These are phyloP conservation scores for Neria commutata DNA, from an alignment of 2,888 invertebrate genomes.

Conservation along the genomic window DNA sequence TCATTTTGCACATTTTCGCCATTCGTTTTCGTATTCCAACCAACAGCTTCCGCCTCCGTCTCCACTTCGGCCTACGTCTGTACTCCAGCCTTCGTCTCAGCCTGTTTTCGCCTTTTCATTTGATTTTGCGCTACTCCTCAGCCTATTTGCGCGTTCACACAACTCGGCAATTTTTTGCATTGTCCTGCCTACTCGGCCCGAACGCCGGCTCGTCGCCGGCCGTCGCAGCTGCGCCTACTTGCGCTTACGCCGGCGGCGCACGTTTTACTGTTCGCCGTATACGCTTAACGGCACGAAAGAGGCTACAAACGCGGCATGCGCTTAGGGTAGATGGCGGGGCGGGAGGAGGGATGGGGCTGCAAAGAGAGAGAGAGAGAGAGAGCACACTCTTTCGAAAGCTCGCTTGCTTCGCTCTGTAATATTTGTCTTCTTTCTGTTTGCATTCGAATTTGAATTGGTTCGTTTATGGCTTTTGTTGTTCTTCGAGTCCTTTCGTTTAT, in stretches of 20 bases:
- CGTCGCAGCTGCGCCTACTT: background rate
- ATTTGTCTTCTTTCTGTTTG: background rate
- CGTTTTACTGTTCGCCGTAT: constrained; percentile 3
- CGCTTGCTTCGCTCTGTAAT: background rate
- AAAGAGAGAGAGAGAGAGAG: constrained; percentile 8
- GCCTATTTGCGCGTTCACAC: constrained; percentile 4
- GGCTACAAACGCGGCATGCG: background rate
- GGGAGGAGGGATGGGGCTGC: constrained; percentile 15
- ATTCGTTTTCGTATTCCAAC: no score
- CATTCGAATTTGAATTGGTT: no score
- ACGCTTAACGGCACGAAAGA: background rate
- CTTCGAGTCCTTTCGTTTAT: no score
- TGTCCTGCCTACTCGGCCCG: constrained; percentile 14
- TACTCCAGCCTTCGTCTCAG: background rate
- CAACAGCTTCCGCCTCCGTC: no score
- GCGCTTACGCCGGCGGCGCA: constrained; percentile 13
- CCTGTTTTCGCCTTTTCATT: background rate
- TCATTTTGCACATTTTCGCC: no score
- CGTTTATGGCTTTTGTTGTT: no score
- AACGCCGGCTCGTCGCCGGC: no score
- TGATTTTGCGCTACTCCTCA: background rate
- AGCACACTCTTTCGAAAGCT: background rate
- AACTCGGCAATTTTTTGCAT: constrained; percentile 27
- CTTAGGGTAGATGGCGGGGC: background rate
- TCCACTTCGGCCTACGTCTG: no score